These are phyloP conservation scores for Meda fulgida DNA, from an alignment of 2,797 vertebrate genomes.

Conservation along the genomic window DNA sequence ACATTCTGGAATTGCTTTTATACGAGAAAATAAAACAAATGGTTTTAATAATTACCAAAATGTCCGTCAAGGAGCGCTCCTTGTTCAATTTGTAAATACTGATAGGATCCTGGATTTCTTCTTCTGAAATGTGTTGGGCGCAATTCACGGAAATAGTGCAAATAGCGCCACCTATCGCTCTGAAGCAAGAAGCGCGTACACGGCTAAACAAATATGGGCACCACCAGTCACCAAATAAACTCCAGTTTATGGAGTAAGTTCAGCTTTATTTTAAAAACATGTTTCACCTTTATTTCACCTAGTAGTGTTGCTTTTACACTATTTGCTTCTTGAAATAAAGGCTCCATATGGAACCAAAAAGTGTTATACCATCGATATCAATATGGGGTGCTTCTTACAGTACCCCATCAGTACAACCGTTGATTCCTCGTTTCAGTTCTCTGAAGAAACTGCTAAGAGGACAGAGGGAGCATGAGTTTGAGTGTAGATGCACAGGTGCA, in stretches of 20 bases:
- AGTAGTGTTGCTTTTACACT: not conserved
- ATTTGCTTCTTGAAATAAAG: not conserved
- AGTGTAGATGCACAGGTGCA: not conserved
- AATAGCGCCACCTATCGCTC: conserved; percentile 13
- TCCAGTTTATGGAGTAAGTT: not conserved
- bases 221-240: not conserved
- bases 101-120: not conserved
- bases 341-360: not conserved
- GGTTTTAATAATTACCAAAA: conserved; percentile 16
- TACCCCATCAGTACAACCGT: too few relatives aligned
- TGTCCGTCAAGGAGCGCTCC: not conserved
- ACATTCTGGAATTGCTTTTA: not conserved
- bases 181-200: not conserved
- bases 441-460: too few relatives aligned
- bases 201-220: not conserved
- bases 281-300: not conserved
- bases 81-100: conserved; percentile 20
- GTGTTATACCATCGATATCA: not conserved
- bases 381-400: not conserved
- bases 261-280: not conserved
- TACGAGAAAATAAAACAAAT: not conserved
- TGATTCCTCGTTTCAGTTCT: not conserved
- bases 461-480: not conserved
- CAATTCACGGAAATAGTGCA: too few relatives aligned
- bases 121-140: conserved; percentile 1